Base-by-base conservation (phyloP, 2,113 vertebrate species). In the Gambusia holbrooki region DNA sequence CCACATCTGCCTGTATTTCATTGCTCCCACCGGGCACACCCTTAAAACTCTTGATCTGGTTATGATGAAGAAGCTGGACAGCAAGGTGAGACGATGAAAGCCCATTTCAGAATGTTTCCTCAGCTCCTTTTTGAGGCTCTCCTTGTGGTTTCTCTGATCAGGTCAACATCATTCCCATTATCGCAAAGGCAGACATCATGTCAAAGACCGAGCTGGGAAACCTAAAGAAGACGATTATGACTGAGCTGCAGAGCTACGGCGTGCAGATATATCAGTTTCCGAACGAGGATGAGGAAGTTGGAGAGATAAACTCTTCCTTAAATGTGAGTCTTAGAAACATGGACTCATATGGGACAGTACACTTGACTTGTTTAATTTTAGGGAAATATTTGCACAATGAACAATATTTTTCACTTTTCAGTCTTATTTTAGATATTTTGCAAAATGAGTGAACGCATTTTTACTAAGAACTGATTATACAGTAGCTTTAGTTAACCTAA, bases 221-320 rank as follows among this genome's bases (percentile, higher is more conserved):
- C 88, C 96, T 99, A 82, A 99, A 99, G 92, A 97, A 97, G 71
- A 99, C 98, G 94, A 96, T 99, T 32, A 99, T 99, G 97, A 98
- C 97, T 0, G 98, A 99, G 92, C 92, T 99, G 92, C 97, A 98
- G 83, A 99, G 97, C 91, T 99, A 99, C 0, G 98, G 98, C 0
- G 97, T 99, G 71, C 98, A 99, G 93, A 97, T 99, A 84, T 99
- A 99, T 74, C 97, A 98, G 94, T 99, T 99, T 84, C 97, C 98
- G 62, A 99, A 97, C 0, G 97, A 99, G 0, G 97, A 99, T 0
- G 98, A 98, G 76, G 97, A 97, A 0, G 95, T 99, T 0, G 94
- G 97, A 0, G 98, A 99, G 93, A 97, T 98, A 84, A 99, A 99
- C 62, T 96, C 96, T 0, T 96, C 97, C 80, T 98, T 99, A 97